Conservation (phyloP, 1,140 invertebrate species). For the Drosophila tropicalis region DNA sequence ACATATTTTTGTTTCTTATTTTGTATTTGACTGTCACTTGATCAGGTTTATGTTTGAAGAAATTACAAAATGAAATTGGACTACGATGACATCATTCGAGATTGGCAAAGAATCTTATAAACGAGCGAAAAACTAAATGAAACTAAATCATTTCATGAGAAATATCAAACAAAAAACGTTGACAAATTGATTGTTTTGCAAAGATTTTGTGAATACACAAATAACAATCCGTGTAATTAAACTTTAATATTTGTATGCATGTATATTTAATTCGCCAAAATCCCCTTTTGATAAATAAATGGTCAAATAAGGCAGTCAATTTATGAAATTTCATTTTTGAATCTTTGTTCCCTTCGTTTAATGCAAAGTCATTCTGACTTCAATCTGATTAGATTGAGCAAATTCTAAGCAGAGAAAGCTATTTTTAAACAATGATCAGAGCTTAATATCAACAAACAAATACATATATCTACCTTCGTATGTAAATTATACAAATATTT, state of each 20-base stretch:
- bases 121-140: neutral
- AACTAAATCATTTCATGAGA: neutral
- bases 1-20: slow-evolving; percentile 30
- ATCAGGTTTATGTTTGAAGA: slow-evolving; percentile 47
- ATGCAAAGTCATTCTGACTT: slow-evolving; percentile 4
- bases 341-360: neutral
- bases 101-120: neutral
- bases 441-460: neutral
- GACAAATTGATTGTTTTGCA: too few relatives aligned
- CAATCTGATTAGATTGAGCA: neutral
- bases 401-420: neutral
- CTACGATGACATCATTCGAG: slow-evolving; percentile 42
- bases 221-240: too few relatives aligned
- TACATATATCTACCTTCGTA: too few relatives aligned
- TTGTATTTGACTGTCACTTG: neutral
- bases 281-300: neutral
- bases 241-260: too few relatives aligned
- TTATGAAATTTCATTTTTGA: neutral
- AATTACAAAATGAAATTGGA: slow-evolving; percentile 47
- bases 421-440: slow-evolving; percentile 7
- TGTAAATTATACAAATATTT: neutral
- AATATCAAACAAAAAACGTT: too few relatives aligned
- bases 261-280: too few relatives aligned
- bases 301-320: neutral
- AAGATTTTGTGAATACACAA: too few relatives aligned